Base-by-base conservation (phyloP, 1,140 invertebrate genomes). In the Diprion similis region DNA sequence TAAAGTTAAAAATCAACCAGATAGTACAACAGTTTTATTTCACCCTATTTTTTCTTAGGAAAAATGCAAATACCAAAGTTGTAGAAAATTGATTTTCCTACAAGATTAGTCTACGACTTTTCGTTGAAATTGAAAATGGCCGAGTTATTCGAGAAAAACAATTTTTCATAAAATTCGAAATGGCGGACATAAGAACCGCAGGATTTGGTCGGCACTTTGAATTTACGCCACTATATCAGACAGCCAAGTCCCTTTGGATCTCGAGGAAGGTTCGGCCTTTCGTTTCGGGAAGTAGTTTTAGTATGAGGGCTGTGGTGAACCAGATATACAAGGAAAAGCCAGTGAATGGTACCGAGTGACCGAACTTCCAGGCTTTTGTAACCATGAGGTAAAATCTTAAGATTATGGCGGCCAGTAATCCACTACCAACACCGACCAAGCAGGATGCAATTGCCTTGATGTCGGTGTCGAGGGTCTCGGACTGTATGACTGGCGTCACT, bases 261-360 rank as follows among this genome's bases (percentile, higher is more conserved):
- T 83, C 65, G 10, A 74, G 90, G 70, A 95, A 90, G 7, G 92
- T 92, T 83, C 93, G 94, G 37, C 93, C 93, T 84, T 95, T 95
- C 0, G 94, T 96, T 87, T 96, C 95, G 0, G 94, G 93, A 24
- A 94, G 88, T 64, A 92, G 86, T 64, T 91, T 76, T 0, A 92
- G 79, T 7, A 93, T 90, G 13, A 92, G 59, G 1, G 91, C 78
- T 1, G 92, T 93, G 78, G 91, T 90, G 17, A 64, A 0, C 47
- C 70, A 76, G 7, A 76, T 48, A 11, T 73, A 11, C 9, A 91
- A 87, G 0, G 92, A 87, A 84, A 96, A 96, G 24, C 91, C 86
- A 87, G 92, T 92, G 84, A 94, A 95, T 46, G 91, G 90, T 70
- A 90, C 90, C 45, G 79, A 77, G 47, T 82, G 77, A 80, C 94